Conservation (phyloP, 1,140 invertebrate genomes). For the Armadillidium nasatum region DNA sequence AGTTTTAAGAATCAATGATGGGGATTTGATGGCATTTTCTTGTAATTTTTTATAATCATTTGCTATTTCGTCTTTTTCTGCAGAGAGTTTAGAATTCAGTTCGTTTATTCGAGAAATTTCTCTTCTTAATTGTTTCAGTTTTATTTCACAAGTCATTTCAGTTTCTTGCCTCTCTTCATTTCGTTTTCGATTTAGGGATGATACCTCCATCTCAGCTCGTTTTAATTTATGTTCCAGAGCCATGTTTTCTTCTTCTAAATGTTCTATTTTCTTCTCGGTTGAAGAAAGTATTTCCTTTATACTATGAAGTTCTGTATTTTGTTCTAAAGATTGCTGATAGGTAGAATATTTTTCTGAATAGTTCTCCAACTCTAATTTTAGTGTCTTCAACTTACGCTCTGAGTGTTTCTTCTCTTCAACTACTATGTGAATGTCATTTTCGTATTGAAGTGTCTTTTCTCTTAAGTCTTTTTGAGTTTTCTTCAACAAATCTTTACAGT, state of each 20-base stretch:
- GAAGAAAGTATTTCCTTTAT: constrained; percentile 26
- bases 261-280: constrained; percentile 24
- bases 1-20: constrained; percentile 33
- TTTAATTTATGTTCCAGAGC: constrained; percentile 23
- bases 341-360: constrained; percentile 25
- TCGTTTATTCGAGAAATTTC: constrained; percentile 29
- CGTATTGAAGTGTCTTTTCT: constrained; percentile 12
- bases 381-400: constrained; percentile 14
- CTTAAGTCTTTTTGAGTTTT: constrained; percentile 31
- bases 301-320: constrained; percentile 29
- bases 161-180: constrained; percentile 33
- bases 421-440: constrained; percentile 24
- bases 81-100: constrained; percentile 22
- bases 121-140: constrained; percentile 29
- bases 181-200: constrained; percentile 27
- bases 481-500: constrained; percentile 29
- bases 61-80: constrained; percentile 31
- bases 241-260: constrained; percentile 17
- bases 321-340: constrained; percentile 23
- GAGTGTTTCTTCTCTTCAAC: constrained; percentile 24
- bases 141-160: constrained; percentile 30
- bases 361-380: constrained; percentile 27
- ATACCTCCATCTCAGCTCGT: constrained; percentile 30
- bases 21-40: constrained; percentile 31
- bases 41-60: constrained; percentile 25